A percentile compares a stretch with the other conserved stretches of the same genome.
phyloP scores from a whole-genome alignment of 2,113 vertebrate species.

The Pteropus alecto region DNA sequence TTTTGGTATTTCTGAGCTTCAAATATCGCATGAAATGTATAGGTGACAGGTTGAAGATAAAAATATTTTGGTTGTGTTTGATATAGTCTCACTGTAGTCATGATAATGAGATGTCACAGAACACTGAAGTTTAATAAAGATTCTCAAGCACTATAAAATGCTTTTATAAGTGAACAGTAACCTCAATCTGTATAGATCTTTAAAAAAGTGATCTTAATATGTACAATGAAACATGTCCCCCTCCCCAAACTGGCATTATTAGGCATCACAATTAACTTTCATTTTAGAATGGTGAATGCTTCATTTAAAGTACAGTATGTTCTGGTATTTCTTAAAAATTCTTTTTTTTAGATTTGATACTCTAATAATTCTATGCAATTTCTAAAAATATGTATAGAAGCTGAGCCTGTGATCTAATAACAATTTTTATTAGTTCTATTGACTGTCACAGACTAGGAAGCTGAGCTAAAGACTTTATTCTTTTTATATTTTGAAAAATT shows the following conservation, averaged over 20 bases:
- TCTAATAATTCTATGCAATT: slow-evolving; percentile 60
- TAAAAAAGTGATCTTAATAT: not conserved
- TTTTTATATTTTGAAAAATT: slow-evolving; percentile 65
- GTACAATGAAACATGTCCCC: not conserved
- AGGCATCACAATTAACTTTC: slow-evolving; percentile 31
- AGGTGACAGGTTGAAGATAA: not conserved
- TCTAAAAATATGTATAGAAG: slow-evolving; percentile 71
- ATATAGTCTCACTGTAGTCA: not conserved
- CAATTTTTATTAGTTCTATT: slow-evolving; percentile 45
- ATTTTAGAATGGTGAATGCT: slow-evolving; percentile 48
- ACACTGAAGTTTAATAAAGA: not conserved
- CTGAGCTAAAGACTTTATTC: slow-evolving; percentile 56
- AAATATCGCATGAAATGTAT: not conserved
- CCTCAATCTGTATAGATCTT: not conserved
- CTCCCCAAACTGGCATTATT: not conserved
- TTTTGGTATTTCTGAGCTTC: not conserved
- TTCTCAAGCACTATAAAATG: not conserved
- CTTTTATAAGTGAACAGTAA: not conserved
- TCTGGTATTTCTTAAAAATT: slow-evolving; percentile 65
- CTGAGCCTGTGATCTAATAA: slow-evolving; percentile 64
- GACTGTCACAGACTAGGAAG: slow-evolving; percentile 53
- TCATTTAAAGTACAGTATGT: slow-evolving; percentile 65
- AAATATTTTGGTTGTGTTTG: not conserved
- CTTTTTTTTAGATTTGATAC: slow-evolving; percentile 47
- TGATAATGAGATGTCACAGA: not conserved